Base-by-base conservation (phyloP, 2,113 vertebrate species). In the Syngnathus typhle region DNA sequence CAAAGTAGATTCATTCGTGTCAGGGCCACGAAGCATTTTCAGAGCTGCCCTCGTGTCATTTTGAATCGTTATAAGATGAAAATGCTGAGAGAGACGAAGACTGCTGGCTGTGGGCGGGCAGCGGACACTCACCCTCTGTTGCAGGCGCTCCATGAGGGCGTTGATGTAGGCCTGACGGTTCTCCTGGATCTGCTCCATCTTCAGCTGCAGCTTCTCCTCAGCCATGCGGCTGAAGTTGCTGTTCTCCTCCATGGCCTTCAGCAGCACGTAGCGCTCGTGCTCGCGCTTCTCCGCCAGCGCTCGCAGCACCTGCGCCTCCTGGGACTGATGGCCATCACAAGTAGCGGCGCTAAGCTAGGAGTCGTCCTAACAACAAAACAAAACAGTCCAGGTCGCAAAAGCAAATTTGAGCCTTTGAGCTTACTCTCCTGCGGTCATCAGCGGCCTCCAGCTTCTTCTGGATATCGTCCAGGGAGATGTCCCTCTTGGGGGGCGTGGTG, bases 191-290 rank as follows among this genome's bases (percentile, higher is more conserved):
- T 95, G 94, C 55, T 97, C 96, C 95, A 98, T 98, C 86, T 93
- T 98, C 85, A 94, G 82, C 0, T 91, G 92, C 79, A 99, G 93
- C 82, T 93, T 95, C 84, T 96, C 95, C 73, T 98, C 96, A 21
- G 97, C 96, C 93, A 92, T 93, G 83, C 94, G 95, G 92, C 94
- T 98, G 89, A 98, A 99, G 86, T 98, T 98, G 89, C 94, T 97
- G 90, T 98, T 98, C 84, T 99, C 96, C 87, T 99, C 96, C 21
- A 98, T 94, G 85, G 97, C 97, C 80, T 96, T 98, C 77, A 98
- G 90, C 62, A 99, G 94, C 82, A 99, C 97, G 0, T 97, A 95
- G 0, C 95, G 89, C 83, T 98, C 96, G 0, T 98, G 97, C 3
- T 98, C 97, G 23, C 97, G 84, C 71, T 98, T 98, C 77, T 95